phyloP scores from a whole-genome alignment of 2,113 vertebrate genomes.

The Sardina pilchardus region DNA sequence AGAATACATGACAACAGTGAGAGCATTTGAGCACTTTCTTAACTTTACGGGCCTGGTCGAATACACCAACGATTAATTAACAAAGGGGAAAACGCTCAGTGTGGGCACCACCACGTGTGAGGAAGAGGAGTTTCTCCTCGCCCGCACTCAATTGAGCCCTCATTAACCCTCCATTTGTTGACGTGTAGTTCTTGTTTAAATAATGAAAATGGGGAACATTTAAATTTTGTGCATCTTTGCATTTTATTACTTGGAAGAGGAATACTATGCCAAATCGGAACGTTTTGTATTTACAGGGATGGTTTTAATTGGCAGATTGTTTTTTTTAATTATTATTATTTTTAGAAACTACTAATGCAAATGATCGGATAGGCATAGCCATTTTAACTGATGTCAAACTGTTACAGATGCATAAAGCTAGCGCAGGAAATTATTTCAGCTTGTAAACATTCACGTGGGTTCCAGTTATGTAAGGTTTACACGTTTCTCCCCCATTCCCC shows the following conservation, averaged over 20 bases:
- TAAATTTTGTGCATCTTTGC: not conserved
- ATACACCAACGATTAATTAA: constrained; percentile 57
- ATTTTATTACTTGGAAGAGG: not conserved
- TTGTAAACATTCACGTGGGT: not conserved
- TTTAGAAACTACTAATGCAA: not conserved
- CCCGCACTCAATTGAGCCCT: constrained; percentile 26
- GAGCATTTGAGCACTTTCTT: not conserved
- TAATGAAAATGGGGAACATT: not conserved
- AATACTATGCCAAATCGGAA: not conserved
- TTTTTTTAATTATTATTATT: not conserved
- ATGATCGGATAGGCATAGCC: not conserved
- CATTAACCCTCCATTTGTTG: not conserved
- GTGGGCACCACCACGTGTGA: constrained; percentile 64
- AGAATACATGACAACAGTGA: not conserved
- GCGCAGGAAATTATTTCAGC: not conserved
- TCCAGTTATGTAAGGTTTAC: not conserved
- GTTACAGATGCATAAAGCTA: not conserved
- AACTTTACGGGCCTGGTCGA: constrained; percentile 37
- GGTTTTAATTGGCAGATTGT: not conserved
- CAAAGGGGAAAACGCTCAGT: constrained; percentile 54
- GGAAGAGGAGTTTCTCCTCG: constrained; percentile 33
- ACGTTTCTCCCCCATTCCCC: not conserved
- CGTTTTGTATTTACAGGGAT: not conserved
- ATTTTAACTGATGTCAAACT: not conserved
- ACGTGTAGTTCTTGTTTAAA: not conserved